Evolutionary conservation across 2,888 invertebrate genomes (phyloP).

Genomic region (Dynastes grantii): DNA sequence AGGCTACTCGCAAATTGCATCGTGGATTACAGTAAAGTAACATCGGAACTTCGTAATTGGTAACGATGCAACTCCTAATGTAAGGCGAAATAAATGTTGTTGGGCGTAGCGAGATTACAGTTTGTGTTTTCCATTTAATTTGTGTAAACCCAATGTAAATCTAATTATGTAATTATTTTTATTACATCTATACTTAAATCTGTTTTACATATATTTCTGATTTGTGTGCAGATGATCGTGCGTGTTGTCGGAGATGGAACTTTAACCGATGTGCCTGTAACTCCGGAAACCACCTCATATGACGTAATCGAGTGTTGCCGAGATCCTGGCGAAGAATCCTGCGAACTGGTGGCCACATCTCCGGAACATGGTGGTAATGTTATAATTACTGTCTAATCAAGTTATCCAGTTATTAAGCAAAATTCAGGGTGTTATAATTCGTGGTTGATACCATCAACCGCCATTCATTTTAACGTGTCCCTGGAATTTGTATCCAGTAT

Average conservation of each 20-base stretch:
- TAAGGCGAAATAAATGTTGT: too few species aligned
- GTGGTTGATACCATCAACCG: too few species aligned
- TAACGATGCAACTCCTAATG: too few species aligned
- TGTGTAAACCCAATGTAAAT: background rate
- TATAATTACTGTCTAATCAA: background rate
- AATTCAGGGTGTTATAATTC: too few species aligned
- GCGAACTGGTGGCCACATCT: conserved; percentile 75
- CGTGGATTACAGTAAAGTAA: too few species aligned
- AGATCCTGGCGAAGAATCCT: conserved; percentile 79
- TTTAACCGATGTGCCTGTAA: conserved; percentile 77
- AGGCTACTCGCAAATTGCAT: too few species aligned
- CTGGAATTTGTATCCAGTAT: too few species aligned
- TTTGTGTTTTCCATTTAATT: too few species aligned
- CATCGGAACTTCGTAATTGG: too few species aligned
- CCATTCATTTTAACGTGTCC: too few species aligned
- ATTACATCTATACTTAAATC: background rate
- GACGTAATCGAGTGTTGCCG: conserved; percentile 79
- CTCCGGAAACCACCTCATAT: conserved; percentile 77
- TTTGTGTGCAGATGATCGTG: conserved; percentile 76
- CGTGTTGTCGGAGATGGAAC: conserved; percentile 76
- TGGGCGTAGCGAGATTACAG: too few species aligned
- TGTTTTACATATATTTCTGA: background rate
- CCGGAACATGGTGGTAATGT: conserved; percentile 73
- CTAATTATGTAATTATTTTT: background rate
- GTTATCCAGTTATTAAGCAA: background rate